Base-by-base conservation (phyloP, 2,113 vertebrate species). In the Oriolus oriolus region DNA sequence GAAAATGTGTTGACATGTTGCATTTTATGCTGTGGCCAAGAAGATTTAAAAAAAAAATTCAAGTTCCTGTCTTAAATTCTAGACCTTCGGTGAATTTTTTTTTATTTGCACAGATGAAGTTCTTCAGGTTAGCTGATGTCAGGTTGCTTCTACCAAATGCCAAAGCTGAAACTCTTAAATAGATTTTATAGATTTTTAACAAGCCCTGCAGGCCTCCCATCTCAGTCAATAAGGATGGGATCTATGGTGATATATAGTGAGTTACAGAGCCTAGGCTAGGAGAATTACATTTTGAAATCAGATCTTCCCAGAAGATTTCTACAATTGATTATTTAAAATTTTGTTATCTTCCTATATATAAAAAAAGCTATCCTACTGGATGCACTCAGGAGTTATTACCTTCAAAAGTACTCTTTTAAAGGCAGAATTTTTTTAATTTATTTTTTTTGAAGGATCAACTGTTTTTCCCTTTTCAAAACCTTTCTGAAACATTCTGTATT, bases 241-340 rank as follows among this genome's bases (percentile, higher is more conserved):
- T 84, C 84, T 66, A 10, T 83, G 84, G 85, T 94, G 90, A 92
- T 95, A 61, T 61, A 94, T 79, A 69, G 87, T 44, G 56, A 94
- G 35, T 89, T 81, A 81, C 30, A 82, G 89, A 77, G 35, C 26
- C 52, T 49, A 33, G 84, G 19, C 87, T 57, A 42, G 74, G 61
- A 87, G 59, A 96, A 95, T 89, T 91, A 61, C 11, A 57, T 94
- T 95, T 91, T n/a, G 9, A 85, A 94, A 85, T 91, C 61, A 84
- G 41, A 87, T 78, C 70, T 89, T 87, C 65, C 61, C 65, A 85
- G 74, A 85, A 85, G 61, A 82, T 79, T 89, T 84, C 57, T 83
- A 50, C 54, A 87, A 87, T 73, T 91, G 53, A 87, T 94, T 89
- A 89, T 87, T 89, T 95, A 82, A 89, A 93, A 91, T 50, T 91